Evolutionary conservation across 1,140 invertebrate genomes (phyloP).

Genomic region (Nixonia krombeini): DNA sequence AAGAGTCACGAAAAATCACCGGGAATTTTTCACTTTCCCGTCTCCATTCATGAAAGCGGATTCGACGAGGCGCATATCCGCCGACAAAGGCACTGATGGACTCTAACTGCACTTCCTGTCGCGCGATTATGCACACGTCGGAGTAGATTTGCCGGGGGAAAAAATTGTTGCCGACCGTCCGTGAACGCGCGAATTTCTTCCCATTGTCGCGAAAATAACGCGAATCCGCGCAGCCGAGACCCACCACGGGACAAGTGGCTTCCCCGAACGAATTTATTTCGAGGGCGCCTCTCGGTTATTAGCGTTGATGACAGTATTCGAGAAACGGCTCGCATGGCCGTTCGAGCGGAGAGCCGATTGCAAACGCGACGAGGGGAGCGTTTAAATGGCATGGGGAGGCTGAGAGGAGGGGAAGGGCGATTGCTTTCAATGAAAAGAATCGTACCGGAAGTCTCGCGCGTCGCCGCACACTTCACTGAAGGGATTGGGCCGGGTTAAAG

Average conservation of each 20-base stretch:
- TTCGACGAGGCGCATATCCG: slow-evolving; percentile 19
- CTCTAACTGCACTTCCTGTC: slow-evolving; percentile 19
- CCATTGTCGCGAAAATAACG: neutral
- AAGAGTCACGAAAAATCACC: neutral
- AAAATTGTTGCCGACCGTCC: neutral
- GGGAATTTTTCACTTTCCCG: slow-evolving; percentile 3
- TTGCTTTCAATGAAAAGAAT: slow-evolving; percentile 54
- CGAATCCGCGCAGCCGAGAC: too few relatives aligned
- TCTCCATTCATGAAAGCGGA: slow-evolving; percentile 23
- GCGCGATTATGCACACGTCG: slow-evolving; percentile 1
- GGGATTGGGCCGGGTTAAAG: slow-evolving; percentile 46
- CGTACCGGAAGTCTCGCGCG: slow-evolving; percentile 56
- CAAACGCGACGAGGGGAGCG: neutral
- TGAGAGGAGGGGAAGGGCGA: too few relatives aligned
- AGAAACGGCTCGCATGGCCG: too few relatives aligned
- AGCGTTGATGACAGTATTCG: too few relatives aligned
- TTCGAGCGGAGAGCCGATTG: neutral
- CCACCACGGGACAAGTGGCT: too few relatives aligned
- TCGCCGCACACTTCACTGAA: slow-evolving; percentile 6
- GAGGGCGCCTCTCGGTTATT: too few relatives aligned
- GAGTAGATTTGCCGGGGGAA: neutral
- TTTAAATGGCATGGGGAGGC: slow-evolving; percentile 45
- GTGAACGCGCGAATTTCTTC: too few relatives aligned
- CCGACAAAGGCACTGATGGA: slow-evolving; percentile 29
- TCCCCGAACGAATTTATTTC: too few relatives aligned